phyloP scores from a whole-genome alignment of 64 coral and sea anemone species.

The Anthopleura sola region DNA sequence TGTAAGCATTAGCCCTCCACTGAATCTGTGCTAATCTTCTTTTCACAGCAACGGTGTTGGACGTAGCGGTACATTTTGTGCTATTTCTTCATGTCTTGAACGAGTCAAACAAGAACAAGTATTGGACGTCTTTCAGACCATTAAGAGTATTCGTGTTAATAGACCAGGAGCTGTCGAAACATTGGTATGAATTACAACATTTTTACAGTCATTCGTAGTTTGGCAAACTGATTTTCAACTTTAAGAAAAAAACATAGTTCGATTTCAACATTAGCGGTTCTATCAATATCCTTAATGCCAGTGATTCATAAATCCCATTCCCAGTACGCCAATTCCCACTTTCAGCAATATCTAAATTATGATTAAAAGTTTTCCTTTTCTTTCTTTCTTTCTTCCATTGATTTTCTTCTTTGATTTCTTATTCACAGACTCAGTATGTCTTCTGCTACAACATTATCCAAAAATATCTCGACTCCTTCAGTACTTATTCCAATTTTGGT shows the following conservation, averaged over 20 bases:
- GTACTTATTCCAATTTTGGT: conserved; percentile 36
- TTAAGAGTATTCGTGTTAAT: conserved; percentile 1
- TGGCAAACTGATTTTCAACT: no score
- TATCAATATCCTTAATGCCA: no score
- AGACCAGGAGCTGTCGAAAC: conserved; percentile 4
- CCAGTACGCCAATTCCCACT: no score
- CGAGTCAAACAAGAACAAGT: conserved; percentile 9
- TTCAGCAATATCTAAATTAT: no score
- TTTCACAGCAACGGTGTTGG: no score
- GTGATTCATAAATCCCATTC: no score
- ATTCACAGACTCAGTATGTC: conserved; percentile 30
- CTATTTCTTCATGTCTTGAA: not conserved
- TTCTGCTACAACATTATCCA: conserved; percentile 42
- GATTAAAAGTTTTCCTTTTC: no score
- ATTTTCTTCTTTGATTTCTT: not conserved
- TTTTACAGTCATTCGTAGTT: no score
- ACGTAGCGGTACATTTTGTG: not conserved
- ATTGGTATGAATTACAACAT: not conserved
- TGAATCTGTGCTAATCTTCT: no score
- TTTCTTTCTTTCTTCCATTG: not conserved
- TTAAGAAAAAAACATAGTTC: not conserved
- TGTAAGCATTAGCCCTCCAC: not conserved
- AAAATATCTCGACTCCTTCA: conserved; percentile 46
- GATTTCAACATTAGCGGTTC: no score
- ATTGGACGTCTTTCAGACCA: not conserved